Evolutionary conservation across 2,113 vertebrate species (phyloP).

Genomic region (Columbina picui): DNA sequence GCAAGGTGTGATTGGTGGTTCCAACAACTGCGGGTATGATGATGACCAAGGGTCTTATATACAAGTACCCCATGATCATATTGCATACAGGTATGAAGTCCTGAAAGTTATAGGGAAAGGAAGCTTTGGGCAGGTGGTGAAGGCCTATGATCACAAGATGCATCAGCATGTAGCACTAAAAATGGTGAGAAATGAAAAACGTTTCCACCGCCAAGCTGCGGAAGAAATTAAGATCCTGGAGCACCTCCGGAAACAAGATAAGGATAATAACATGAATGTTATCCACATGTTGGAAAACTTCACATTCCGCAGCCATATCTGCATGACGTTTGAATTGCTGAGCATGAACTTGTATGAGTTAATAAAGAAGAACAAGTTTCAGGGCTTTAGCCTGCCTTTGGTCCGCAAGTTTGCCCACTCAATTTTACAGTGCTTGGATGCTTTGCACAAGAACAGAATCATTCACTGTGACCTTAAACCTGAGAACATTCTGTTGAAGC

Average conservation of each 20-base stretch:
- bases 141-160: slow-evolving; percentile 94
- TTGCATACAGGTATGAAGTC: slow-evolving; percentile 95
- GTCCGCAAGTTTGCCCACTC: slow-evolving; percentile 99
- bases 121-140: slow-evolving; percentile 98
- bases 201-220: slow-evolving; percentile 96
- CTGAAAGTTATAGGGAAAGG: slow-evolving; percentile 98
- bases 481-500: slow-evolving; percentile 97
- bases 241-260: slow-evolving; percentile 96
- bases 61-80: slow-evolving; percentile 95
- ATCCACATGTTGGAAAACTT: slow-evolving; percentile 99
- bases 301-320: slow-evolving; percentile 98
- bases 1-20: slow-evolving; percentile 89
- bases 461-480: slow-evolving; percentile 99
- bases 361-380: slow-evolving; percentile 99
- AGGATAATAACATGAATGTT: slow-evolving; percentile 96
- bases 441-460: slow-evolving; percentile 96
- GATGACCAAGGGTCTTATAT: slow-evolving; percentile 98
- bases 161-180: slow-evolving; percentile 95
- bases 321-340: slow-evolving; percentile 98
- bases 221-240: slow-evolving; percentile 98
- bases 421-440: slow-evolving; percentile 96
- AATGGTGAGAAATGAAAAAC: slow-evolving; percentile 99
- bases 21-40: slow-evolving; percentile 94
- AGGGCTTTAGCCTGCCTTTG: slow-evolving; percentile 97
- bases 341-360: slow-evolving; percentile 99